These are phyloP conservation scores for Oophaga pumilio DNA, from an alignment of 2,113 vertebrate genomes.

Conservation along the genomic window DNA sequence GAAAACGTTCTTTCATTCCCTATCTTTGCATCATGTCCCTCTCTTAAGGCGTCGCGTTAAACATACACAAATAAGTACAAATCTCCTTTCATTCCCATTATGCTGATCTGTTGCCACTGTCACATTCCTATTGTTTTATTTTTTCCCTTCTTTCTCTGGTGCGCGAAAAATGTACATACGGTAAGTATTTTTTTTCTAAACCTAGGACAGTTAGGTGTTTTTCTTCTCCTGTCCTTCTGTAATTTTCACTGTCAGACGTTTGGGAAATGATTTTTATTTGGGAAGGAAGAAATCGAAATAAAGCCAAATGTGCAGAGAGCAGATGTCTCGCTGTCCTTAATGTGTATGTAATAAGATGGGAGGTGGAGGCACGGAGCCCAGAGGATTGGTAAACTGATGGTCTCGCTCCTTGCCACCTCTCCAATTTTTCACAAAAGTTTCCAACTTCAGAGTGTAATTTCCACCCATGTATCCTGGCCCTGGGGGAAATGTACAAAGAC, in stretches of 20 bases:
- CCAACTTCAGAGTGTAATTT: constrained; percentile 40
- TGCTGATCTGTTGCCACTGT: constrained; percentile 55
- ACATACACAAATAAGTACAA: constrained; percentile 52
- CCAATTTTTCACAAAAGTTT: constrained; percentile 20
- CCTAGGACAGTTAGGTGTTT: constrained; percentile 43
- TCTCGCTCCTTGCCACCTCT: constrained; percentile 17
- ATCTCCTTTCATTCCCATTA: constrained; percentile 44
- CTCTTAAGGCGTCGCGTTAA: constrained; percentile 35
- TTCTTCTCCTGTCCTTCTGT: constrained; percentile 21
- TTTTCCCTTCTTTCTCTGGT: constrained; percentile 30
- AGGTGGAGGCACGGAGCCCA: constrained; percentile 2
- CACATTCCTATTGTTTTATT: constrained; percentile 44
- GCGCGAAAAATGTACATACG: constrained; percentile 10
- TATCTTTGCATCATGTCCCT: constrained; percentile 8
- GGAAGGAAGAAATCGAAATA: constrained; percentile 35
- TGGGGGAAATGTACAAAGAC: constrained; percentile 17
- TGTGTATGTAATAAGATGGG: constrained; percentile 37
- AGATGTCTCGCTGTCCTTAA: constrained; percentile 46
- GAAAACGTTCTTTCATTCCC: neutral
- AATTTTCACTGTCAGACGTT: constrained; percentile 36
- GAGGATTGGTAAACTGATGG: constrained; percentile 29
- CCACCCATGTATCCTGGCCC: neutral
- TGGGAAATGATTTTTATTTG: constrained; percentile 47
- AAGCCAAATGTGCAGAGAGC: constrained; percentile 32
- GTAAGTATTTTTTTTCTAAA: constrained; percentile 19